Evolutionary conservation across 1,140 invertebrate species (phyloP).

Genomic region (Drosophila carrolli): DNA sequence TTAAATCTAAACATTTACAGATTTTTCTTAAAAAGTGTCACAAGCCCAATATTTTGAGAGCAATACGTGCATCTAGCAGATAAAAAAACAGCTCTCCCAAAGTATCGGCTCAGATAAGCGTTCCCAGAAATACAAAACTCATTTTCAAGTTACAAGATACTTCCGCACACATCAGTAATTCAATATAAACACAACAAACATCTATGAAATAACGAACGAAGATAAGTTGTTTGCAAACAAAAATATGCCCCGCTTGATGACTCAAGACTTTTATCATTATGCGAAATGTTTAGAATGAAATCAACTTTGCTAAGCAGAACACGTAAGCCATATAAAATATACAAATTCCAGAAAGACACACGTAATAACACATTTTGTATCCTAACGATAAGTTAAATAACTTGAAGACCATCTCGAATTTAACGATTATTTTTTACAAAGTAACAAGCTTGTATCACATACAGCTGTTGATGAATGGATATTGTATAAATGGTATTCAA

Average conservation of each 20-base stretch:
- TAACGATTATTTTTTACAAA: slow-evolving; percentile 9
- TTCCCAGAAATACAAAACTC: slow-evolving; percentile 27
- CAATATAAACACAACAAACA: slow-evolving; percentile 8
- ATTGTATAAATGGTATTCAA: slow-evolving; percentile 8
- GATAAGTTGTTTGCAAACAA: slow-evolving; percentile 39
- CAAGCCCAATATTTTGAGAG: neutral
- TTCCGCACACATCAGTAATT: slow-evolving; percentile 4
- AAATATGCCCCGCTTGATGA: slow-evolving; percentile 26
- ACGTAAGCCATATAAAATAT: slow-evolving; percentile 33
- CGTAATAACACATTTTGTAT: slow-evolving; percentile 11
- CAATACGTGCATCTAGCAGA: neutral
- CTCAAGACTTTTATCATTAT: slow-evolving; percentile 34
- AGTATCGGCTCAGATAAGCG: slow-evolving; percentile 14
- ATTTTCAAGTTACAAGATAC: slow-evolving; percentile 23
- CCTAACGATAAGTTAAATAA: slow-evolving; percentile 6
- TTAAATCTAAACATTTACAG: too few relatives aligned
- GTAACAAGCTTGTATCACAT: slow-evolving; percentile 10
- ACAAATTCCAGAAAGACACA: slow-evolving; percentile 36
- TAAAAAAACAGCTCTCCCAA: neutral
- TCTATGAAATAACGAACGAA: slow-evolving; percentile 3
- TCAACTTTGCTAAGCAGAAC: slow-evolving; percentile 34
- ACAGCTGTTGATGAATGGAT: neutral
- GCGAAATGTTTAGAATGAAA: slow-evolving; percentile 32
- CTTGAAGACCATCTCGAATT: slow-evolving; percentile 2
- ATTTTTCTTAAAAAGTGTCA: neutral